Evolutionary conservation across 2,888 invertebrate species (phyloP), one percentile per base, ranked within the genome.

Genomic region (Heliconius ismenius): DNA sequence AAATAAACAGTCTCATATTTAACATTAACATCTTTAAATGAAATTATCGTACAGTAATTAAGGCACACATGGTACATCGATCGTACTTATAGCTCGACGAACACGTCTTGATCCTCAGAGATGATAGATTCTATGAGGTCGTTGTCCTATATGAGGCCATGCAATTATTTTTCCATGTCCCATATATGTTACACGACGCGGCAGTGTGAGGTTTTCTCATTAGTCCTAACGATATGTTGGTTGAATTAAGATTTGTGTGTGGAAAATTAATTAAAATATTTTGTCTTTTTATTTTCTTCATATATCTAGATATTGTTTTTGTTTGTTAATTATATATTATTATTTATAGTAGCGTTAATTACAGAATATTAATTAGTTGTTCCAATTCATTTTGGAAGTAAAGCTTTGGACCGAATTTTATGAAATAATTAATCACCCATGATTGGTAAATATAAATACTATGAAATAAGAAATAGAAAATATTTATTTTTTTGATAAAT

Each of bases 51-150:
- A 32, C 21, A 21, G 13, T 24, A 24, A 65, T 65, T 36, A n/a
- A 11, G n/a, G 6, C 36, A n/a, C 36, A 36, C n/a, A 21, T 64
- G 64, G 36, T n/a, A n/a, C n/a, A n/a, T 65, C n/a, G n/a, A 65
- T 24, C 2, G 15, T 39, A 39, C 65, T 65, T 65, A 6, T 39
- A 69, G 54, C 11, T 13, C 54, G 54, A 32, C 58, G 70, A 32
- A 54, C 70, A 32, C 54, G 70, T 58, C 54, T 32, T 70, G 70
- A 70, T 70, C 70, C 70, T 70, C n/a, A 13, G 28, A 28, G 13
- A 54, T 69, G 54, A 49, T n/a, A 15, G 28, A 26, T 70, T 54
- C 54, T 54, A 32, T 70, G 54, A 32, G 54, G 54, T n/a, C 70
- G 58, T 70, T 58, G 58, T 21, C 58, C 70, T 32, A 70, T 70